Evolutionary conservation across 1,140 invertebrate genomes (phyloP), one percentile per base, ranked within the genome.

Genomic region (Penaeus indicus): DNA sequence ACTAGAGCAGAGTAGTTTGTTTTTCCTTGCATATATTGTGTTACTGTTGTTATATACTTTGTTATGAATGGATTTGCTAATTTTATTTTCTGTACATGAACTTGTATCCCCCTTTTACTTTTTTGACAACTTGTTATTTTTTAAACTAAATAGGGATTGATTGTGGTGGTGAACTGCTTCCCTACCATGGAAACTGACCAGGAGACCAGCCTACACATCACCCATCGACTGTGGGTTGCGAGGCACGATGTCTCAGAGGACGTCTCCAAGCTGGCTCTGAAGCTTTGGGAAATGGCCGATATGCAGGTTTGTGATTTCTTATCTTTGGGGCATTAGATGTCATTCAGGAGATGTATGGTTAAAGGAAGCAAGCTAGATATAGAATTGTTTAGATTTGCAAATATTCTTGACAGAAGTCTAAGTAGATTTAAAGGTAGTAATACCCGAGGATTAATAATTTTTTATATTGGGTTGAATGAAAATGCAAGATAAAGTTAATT

Each of bases 151-250:
- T 92, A 94, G 94, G 95, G 95, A 77, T 92, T 98, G 75, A 93
- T 93, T 79, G 95, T 95, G 79, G 93, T 98, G 89, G 93, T 93
- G 18, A 93, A 94, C 18, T 94, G 90, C 75, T 79, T 91, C 47
- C 84, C 83, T 47, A 82, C 85, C 27, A 32, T 89, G 82, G 87
- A 85, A 21, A 72, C 75, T 82, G 85, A 90, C 25, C 32, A 72
- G 18, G 90, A 89, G 54, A 85, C 75, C 4, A 83, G 86, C 72
- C 69, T 86, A 64, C 81, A 67, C 38, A 85, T 91, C 27, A 80
- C 81, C n/a, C 90, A 91, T 61, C 27, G 90, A 13, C 88, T 91
- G 7, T 91, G 90, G 90, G 90, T 91, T 27, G 90, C 88, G 16
- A 89, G 85, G 38, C 82, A 90, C 75, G 90, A 91, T 77, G 77